phyloP scores from a whole-genome alignment of 2,797 vertebrate species.

The Lerista edwardsae region DNA sequence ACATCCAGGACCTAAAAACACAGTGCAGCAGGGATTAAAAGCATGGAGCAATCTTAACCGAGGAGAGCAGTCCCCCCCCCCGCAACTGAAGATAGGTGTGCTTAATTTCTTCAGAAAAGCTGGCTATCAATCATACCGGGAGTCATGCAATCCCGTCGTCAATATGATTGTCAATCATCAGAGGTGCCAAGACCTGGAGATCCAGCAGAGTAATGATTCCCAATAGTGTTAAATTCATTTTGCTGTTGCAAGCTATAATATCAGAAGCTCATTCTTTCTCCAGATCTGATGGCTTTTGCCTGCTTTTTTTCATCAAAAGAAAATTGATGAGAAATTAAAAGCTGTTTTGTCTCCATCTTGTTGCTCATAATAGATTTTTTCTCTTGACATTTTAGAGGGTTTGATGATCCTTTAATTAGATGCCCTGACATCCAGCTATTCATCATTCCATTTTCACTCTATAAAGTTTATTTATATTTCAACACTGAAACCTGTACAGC shows the following conservation, averaged over 20 bases:
- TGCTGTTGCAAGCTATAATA: conserved; percentile 18
- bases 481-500: conserved; percentile 32
- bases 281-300: conserved; percentile 17
- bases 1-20: conserved; percentile 21
- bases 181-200: conserved; percentile 34
- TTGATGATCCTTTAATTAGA: conserved; percentile 50
- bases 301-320: conserved; percentile 34
- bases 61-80: background rate
- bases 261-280: background rate
- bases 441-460: conserved; percentile 40
- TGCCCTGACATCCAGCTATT: conserved; percentile 39
- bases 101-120: conserved; percentile 48
- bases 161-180: conserved; percentile 54
- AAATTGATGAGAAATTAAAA: conserved; percentile 54
- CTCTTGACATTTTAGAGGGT: conserved; percentile 38
- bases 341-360: conserved; percentile 15
- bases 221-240: conserved; percentile 54
- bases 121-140: conserved; percentile 49
- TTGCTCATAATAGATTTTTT: conserved; percentile 43
- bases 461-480: conserved; percentile 38
- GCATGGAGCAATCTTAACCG: conserved; percentile 20
- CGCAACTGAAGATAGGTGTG: conserved; percentile 1
- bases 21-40: conserved; percentile 21
- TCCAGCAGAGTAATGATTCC: conserved; percentile 23
- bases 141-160: conserved; percentile 43